These are phyloP conservation scores for Patella vulgata DNA, from an alignment of 1,140 invertebrate genomes.

Conservation along the genomic window DNA sequence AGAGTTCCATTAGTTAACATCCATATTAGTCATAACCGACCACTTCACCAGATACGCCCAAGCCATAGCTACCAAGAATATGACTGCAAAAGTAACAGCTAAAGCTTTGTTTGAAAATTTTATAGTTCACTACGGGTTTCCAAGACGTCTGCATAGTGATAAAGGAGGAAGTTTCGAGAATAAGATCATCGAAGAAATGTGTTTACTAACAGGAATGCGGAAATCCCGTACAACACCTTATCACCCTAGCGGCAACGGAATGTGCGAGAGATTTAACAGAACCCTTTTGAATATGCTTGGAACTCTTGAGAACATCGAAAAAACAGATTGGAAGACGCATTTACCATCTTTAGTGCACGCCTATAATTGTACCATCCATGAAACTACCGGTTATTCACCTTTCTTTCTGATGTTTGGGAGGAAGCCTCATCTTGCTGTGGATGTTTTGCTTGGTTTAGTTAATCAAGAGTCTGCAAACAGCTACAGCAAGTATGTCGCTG, in stretches of 20 bases:
- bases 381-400: constrained; percentile 8
- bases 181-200: constrained; percentile 31
- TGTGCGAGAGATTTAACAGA: constrained; percentile 20
- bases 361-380: constrained; percentile 24
- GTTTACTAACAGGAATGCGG: constrained; percentile 17
- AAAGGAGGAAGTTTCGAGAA: constrained; percentile 18
- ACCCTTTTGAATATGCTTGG: constrained; percentile 27
- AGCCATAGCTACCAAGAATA: constrained; percentile 1
- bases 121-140: constrained; percentile 20
- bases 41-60: constrained; percentile 7
- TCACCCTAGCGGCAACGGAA: constrained; percentile 16
- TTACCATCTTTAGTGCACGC: constrained; percentile 15
- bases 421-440: constrained; percentile 17
- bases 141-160: constrained; percentile 17
- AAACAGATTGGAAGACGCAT: constrained; percentile 10
- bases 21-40: constrained; percentile 9
- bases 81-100: constrained; percentile 2
- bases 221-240: constrained; percentile 31
- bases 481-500: constrained; percentile 6
- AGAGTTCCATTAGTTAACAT: constrained; percentile 12
- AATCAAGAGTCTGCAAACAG: background rate
- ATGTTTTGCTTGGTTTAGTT: constrained; percentile 8
- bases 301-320: constrained; percentile 18
- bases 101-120: constrained; percentile 6
- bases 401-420: constrained; percentile 22